Evolutionary conservation across 2,888 invertebrate species (phyloP), one percentile per base, ranked within the genome.

Genomic region (Achlya flavicornis): DNA sequence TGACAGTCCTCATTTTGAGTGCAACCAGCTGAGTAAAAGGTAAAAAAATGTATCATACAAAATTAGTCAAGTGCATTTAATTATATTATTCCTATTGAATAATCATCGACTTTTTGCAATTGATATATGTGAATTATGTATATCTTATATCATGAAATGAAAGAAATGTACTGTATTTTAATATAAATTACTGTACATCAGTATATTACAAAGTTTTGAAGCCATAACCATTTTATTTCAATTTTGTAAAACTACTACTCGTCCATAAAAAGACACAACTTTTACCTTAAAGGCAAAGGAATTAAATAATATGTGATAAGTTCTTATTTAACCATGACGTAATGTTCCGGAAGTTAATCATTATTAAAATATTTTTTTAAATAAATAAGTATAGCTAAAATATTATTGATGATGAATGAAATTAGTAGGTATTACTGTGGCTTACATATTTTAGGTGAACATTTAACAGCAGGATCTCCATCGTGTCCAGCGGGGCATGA

Each of bases 1-100:
- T 95, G 95, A 90, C 98, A 98, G 85, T 98, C 98, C 87, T 96
- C 96, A 93, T 98, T 97, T 87, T 95, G 95, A 87, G 96, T 95
- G 95, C 98, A 98, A 95, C 96, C 96, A 94, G 96, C 97, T 97
- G 94, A 84, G 91, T 85, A 89, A 88, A 89, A 91, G 81, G 69
- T 85, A 83, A 89, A 82, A 84, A 85, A 83, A 72, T 72, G 70
- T 78, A 73, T 73, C 67, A 61, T 32, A 67, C 65, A 67, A 63
- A 80, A 38, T 38, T n/a, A 59, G 11, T 16, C 2, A 7, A 41
- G 60, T 60, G 60, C 60, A 61, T 61, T 61, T 59, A 35, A 16
- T 6, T 38, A 7, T 46, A 14, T 48, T 43, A 61, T 35, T 57
- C 10, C 10, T 53, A 19, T 53, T 16, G 48, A 16, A 41, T n/a